Evolutionary conservation across 1,140 invertebrate species (phyloP).

Genomic region (Uloborus diversus): DNA sequence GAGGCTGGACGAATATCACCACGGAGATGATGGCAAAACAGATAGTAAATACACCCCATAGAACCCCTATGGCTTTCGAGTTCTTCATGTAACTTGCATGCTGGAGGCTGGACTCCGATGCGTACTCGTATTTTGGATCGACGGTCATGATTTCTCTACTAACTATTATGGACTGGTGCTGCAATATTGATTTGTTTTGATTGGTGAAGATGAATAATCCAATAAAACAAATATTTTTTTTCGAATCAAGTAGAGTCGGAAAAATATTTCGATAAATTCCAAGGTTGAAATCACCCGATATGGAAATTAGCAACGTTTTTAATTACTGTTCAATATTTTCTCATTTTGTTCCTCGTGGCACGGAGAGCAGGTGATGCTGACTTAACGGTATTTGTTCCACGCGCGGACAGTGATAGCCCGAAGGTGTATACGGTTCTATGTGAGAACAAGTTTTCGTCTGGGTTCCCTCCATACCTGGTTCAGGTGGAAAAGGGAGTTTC

Average conservation of each 20-base stretch:
- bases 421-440: too few relatives aligned
- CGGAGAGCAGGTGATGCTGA: too few relatives aligned
- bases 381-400: too few relatives aligned
- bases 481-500: too few relatives aligned
- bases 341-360: too few relatives aligned
- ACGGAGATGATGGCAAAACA: conserved; percentile 96
- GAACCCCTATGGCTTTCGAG: conserved; percentile 92
- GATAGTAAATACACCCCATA: conserved; percentile 95
- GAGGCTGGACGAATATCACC: conserved; percentile 93
- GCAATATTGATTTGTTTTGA: too few relatives aligned
- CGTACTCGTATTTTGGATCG: conserved; percentile 56
- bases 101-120: conserved; percentile 67
- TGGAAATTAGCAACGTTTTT: too few relatives aligned
- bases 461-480: too few relatives aligned
- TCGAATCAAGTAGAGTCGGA: not conserved
- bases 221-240: not conserved
- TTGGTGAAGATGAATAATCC: not conserved
- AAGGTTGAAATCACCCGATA: not conserved
- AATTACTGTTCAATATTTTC: too few relatives aligned
- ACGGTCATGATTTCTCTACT: conserved; percentile 38
- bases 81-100: conserved; percentile 93
- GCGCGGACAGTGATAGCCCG: too few relatives aligned
- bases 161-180: too few relatives aligned
- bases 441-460: too few relatives aligned
- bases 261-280: not conserved